Evolutionary conservation across 2,888 invertebrate genomes (phyloP).

Genomic region (Boloria selene): DNA sequence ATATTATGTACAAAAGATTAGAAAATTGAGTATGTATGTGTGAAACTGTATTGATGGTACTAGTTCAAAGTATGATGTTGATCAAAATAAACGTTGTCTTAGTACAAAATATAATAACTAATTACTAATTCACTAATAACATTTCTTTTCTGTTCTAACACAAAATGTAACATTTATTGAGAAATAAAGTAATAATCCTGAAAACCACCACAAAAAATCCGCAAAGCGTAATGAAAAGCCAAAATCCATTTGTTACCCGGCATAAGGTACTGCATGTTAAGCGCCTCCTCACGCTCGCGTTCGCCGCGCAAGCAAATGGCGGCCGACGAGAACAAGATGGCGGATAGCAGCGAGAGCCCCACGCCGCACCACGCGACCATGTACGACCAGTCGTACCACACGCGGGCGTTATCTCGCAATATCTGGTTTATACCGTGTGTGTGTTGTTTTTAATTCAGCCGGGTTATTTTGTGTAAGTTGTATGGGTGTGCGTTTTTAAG

Average conservation of each 20-base stretch:
- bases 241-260: conserved; percentile 85
- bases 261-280: conserved; percentile 99
- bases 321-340: conserved; percentile 95
- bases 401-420: conserved; percentile 91
- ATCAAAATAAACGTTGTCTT: too few species aligned
- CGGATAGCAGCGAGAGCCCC: conserved; percentile 93
- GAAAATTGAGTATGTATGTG: conserved; percentile 11
- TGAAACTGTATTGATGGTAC: background rate
- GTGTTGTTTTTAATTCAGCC: conserved; percentile 7
- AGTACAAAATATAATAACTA: too few species aligned
- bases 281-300: conserved; percentile 96
- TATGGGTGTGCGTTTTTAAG: background rate
- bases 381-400: conserved; percentile 98
- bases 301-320: conserved; percentile 97
- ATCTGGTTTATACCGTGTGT: conserved; percentile 84
- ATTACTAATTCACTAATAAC: too few species aligned
- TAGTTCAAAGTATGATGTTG: too few species aligned
- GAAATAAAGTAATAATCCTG: background rate
- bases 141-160: too few species aligned
- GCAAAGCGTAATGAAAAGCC: conserved; percentile 13
- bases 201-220: conserved; percentile 12
- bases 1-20: conserved; percentile 37
- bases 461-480: conserved; percentile 2
- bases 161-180: too few species aligned
- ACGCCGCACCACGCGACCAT: conserved; percentile 98